phyloP scores from a whole-genome alignment of 2,888 invertebrate genomes.

The Morinoia aosen region DNA sequence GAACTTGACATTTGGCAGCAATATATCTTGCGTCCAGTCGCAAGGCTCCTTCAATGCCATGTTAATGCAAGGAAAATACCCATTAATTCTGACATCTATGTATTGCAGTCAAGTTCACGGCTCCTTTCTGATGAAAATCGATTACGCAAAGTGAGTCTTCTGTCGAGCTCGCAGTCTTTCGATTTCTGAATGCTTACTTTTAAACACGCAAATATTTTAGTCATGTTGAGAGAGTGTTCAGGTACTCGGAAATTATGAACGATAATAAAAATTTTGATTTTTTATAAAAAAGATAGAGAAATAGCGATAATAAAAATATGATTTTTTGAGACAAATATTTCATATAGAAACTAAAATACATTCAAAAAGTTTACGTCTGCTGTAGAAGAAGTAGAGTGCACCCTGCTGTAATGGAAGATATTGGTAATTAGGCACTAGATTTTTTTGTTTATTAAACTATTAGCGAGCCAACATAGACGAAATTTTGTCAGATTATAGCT shows the following conservation, averaged over 20 bases:
- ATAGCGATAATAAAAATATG: too few relatives aligned
- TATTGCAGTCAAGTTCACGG: neutral
- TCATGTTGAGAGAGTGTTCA: neutral
- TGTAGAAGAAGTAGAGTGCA: too few relatives aligned
- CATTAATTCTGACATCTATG: neutral
- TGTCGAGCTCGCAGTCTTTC: neutral
- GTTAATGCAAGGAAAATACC: neutral
- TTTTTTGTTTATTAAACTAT: too few relatives aligned
- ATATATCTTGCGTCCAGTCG: neutral
- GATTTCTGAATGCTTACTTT: neutral
- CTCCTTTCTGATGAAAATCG: neutral
- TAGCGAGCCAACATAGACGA: too few relatives aligned
- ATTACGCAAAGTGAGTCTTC: neutral
- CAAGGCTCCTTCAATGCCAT: neutral
- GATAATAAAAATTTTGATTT: neutral
- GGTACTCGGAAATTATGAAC: neutral
- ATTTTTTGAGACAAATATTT: too few relatives aligned
- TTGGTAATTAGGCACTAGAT: too few relatives aligned
- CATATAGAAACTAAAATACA: too few relatives aligned
- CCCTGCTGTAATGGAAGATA: too few relatives aligned
- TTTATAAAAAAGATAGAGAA: too few relatives aligned
- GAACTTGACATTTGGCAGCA: neutral
- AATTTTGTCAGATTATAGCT: too few relatives aligned
- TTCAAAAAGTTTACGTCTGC: too few relatives aligned
- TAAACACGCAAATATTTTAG: neutral